These are phyloP conservation scores for Polydesmus complanatus DNA, from an alignment of 2,888 invertebrate genomes.

Conservation along the genomic window DNA sequence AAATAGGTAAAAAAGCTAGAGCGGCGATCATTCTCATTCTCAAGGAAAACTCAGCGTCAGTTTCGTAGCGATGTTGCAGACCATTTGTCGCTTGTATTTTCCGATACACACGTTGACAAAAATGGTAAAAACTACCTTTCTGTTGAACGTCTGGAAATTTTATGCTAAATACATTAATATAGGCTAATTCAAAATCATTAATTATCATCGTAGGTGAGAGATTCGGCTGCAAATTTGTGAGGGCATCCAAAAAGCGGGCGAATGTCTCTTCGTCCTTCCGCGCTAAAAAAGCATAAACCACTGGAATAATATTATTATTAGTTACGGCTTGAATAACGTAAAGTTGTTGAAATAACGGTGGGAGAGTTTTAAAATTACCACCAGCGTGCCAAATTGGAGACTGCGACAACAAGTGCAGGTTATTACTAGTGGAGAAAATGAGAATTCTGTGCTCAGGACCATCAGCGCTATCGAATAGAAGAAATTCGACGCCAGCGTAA, in stretches of 20 bases:
- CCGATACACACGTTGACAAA: background rate
- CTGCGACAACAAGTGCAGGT: background rate
- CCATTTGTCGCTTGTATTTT: background rate
- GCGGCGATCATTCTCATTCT: background rate
- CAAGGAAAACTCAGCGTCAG: background rate
- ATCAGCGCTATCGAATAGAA: background rate
- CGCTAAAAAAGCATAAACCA: background rate
- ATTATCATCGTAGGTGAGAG: background rate
- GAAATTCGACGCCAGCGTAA: too few species aligned
- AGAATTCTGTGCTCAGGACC: background rate
- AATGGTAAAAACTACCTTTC: background rate
- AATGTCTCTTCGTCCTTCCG: background rate
- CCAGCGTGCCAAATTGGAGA: background rate
- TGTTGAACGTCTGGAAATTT: background rate
- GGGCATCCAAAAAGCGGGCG: background rate
- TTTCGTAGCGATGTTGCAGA: background rate
- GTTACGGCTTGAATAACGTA: background rate
- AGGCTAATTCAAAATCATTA: background rate
- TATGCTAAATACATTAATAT: background rate
- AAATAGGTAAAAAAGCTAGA: background rate
- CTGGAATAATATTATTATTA: background rate
- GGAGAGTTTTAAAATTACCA: background rate
- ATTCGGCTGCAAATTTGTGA: background rate
- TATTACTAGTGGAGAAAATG: background rate
- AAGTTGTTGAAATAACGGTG: background rate